These are phyloP conservation scores for Urophycis tenuis DNA, from an alignment of 2,797 vertebrate genomes.

Conservation along the genomic window DNA sequence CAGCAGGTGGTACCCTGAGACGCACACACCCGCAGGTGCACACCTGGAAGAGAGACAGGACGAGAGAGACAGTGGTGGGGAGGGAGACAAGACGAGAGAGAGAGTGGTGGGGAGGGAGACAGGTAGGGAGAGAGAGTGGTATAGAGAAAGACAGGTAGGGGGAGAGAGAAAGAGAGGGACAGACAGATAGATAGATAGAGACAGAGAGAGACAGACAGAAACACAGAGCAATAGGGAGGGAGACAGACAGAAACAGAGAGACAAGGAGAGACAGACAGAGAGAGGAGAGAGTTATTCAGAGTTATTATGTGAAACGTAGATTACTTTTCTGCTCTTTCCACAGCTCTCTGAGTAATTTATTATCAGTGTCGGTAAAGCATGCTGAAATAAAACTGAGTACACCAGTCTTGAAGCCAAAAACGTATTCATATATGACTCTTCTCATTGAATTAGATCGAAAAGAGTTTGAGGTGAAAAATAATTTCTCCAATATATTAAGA, in stretches of 20 bases:
- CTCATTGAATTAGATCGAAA: background rate
- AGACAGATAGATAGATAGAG: background rate
- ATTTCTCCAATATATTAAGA: background rate
- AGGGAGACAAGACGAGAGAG: constrained; percentile 29
- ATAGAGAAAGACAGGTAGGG: background rate
- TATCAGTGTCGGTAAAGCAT: background rate
- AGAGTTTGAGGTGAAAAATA: background rate
- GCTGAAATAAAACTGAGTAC: background rate
- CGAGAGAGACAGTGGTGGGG: background rate
- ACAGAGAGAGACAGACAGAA: background rate
- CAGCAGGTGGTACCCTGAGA: constrained; percentile 96
- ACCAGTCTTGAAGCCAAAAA: background rate
- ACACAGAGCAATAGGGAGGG: too few species aligned
- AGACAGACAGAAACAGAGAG: background rate
- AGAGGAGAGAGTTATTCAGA: background rate
- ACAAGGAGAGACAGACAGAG: background rate
- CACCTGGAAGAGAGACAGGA: constrained; percentile 68
- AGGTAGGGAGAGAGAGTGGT: background rate
- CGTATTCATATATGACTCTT: background rate
- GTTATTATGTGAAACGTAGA: background rate
- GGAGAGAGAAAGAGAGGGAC: background rate
- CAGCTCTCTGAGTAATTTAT: background rate
- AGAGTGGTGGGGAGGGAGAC: constrained; percentile 15
- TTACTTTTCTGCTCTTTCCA: background rate
- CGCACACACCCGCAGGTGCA: constrained; percentile 89